Percentiles rank a stretch among this genome's conserved stretches.
Evolutionary conservation across 2,113 vertebrate genomes (phyloP).

Genomic region (Aegithalos caudatus): DNA sequence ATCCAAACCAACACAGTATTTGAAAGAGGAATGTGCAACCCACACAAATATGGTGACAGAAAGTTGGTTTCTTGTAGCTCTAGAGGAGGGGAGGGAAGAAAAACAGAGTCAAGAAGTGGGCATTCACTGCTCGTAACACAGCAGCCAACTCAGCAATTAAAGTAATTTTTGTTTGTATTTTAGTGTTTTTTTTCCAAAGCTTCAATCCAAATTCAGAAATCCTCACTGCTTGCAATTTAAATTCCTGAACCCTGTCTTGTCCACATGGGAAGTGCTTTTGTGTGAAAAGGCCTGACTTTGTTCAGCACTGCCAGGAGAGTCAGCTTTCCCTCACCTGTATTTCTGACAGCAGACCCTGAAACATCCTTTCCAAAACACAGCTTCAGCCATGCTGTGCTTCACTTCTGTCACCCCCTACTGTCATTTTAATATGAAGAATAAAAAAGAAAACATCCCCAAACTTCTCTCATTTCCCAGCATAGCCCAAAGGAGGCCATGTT

Average conservation of each 20-base stretch:
- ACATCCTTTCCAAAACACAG: not conserved
- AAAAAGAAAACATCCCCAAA: not conserved
- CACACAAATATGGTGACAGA: not conserved
- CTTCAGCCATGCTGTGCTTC: not conserved
- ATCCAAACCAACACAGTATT: not conserved
- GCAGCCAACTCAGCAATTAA: not conserved
- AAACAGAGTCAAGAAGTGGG: not conserved
- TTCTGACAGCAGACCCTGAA: not conserved
- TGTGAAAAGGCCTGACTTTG: not conserved
- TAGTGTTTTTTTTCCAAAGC: not conserved
- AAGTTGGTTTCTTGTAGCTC: not conserved
- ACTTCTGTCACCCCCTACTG: not conserved
- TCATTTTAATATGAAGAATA: not conserved
- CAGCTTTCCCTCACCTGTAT: not conserved
- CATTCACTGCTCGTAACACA: not conserved
- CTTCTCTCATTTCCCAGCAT: slow-evolving; percentile 31
- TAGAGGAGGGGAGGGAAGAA: not conserved
- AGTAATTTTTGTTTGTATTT: not conserved
- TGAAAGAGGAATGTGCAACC: not conserved
- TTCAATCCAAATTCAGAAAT: not conserved
- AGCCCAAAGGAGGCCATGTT: slow-evolving; percentile 31
- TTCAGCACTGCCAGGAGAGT: not conserved
- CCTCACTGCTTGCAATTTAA: not conserved
- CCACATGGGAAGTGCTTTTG: not conserved
- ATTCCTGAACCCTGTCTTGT: not conserved